Evolutionary conservation across 2,888 invertebrate genomes (phyloP), one percentile per base, ranked within the genome.

Genomic region (Philaethria dido): DNA sequence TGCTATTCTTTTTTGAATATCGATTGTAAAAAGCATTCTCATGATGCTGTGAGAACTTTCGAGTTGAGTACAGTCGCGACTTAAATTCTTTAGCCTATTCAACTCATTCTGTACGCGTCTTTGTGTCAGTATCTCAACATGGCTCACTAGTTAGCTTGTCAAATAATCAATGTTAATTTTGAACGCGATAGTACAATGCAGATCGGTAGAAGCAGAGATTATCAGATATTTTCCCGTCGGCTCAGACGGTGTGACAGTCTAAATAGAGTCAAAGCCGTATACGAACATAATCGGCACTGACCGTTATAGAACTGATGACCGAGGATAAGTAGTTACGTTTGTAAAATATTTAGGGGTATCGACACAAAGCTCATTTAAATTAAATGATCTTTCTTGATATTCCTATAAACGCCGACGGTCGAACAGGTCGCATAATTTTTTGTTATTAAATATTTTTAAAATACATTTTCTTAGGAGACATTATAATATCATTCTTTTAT

Each of bases 21-120:
- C 90, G 92, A 90, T 89, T 90, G 88, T 91, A 88, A 90, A 89
- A 87, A 89, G 87, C 88, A 86, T 88, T 89, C 91, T 90, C 90
- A 89, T 90, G 87, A 79, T 72, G 85, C 84, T 86, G 90, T 92
- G 92, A 89, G 92, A 92, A 91, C 86, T 86, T 85, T 85, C 84
- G 80, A 82, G 62, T 22, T 64, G 79, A 73, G 84, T 83, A 86
- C 86, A 83, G 82, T 80, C 86, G 83, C 80, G 78, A 81, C 86
- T 85, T 83, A 83, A 84, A 88, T 88, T 88, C 87, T 82, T 86
- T 81, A 72, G 73, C 75, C 86, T 81, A 87, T 88, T 86, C 78
- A 86, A 77, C 66, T 77, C 75, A 69, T 74, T 72, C 70, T 75
- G 75, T 75, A 68, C 66, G 75, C 77, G 78, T 80, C 85, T 84